These are phyloP conservation scores for Saccostrea echinata DNA, from an alignment of 1,140 invertebrate species.

Conservation along the genomic window DNA sequence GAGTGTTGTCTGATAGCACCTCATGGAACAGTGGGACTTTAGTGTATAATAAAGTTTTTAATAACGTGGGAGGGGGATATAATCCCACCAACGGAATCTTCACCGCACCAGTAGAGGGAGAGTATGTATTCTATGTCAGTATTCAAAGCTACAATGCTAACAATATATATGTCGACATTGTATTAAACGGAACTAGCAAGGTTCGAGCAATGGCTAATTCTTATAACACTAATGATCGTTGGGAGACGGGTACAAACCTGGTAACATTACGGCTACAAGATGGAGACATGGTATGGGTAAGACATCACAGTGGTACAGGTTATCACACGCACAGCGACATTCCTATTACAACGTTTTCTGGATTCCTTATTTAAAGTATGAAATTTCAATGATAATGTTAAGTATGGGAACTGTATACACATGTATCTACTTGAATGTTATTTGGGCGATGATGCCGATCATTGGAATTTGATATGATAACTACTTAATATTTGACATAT, in stretches of 20 bases:
- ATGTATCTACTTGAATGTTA: no score
- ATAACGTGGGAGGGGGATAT: neutral
- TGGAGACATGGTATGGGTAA: neutral
- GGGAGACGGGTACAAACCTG: no score
- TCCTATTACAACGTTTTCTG: neutral
- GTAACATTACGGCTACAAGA: neutral
- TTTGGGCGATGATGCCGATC: no score
- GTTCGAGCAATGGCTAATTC: neutral
- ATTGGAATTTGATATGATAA: no score
- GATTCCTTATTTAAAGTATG: neutral
- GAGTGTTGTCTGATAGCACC: neutral
- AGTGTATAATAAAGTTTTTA: neutral
- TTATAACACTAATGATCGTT: neutral
- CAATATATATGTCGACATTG: no score
- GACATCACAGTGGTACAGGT: neutral
- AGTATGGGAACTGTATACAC: no score
- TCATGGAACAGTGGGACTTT: neutral
- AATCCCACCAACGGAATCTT: neutral
- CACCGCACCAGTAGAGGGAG: neutral
- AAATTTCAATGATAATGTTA: no score
- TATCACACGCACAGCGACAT: neutral
- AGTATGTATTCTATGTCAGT: no score
- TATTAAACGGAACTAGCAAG: neutral
- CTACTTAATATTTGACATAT: no score
- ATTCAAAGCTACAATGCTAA: neutral